phyloP scores from a whole-genome alignment of 2,797 vertebrate genomes.

The Mallotus villosus region DNA sequence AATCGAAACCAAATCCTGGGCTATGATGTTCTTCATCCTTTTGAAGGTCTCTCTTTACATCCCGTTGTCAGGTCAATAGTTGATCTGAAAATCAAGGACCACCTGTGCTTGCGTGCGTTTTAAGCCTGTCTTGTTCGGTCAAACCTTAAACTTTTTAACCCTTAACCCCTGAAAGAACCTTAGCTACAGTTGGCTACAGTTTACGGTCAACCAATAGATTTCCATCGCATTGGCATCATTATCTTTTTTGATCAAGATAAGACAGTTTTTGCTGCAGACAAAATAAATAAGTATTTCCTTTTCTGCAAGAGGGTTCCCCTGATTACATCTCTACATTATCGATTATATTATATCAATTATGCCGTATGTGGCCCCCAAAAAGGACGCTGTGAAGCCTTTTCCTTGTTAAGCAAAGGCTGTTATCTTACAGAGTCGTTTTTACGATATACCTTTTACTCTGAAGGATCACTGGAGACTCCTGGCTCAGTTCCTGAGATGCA shows the following conservation, averaged over 20 bases:
- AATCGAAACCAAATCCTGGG: slow-evolving; percentile 31
- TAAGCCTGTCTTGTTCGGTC: slow-evolving; percentile 16
- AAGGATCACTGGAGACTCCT: slow-evolving; percentile 33
- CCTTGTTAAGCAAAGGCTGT: too few relatives aligned
- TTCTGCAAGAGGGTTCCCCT: not conserved
- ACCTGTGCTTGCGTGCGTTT: not conserved
- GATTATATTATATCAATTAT: too few relatives aligned
- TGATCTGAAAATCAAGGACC: slow-evolving; percentile 15
- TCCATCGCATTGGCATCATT: too few relatives aligned
- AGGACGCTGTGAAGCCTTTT: too few relatives aligned
- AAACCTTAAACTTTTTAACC: slow-evolving; percentile 11
- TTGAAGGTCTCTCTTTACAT: slow-evolving; percentile 25
- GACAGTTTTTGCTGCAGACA: too few relatives aligned
- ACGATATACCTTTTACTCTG: slow-evolving; percentile 1
- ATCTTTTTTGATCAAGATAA: too few relatives aligned
- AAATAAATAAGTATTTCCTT: too few relatives aligned
- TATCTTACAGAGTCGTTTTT: slow-evolving; percentile 15
- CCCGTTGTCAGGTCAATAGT: slow-evolving; percentile 27
- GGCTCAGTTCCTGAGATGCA: slow-evolving; percentile 22
- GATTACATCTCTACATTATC: not conserved
- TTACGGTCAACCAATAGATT: not conserved
- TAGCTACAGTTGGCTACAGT: not conserved
- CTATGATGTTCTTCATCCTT: slow-evolving; percentile 18
- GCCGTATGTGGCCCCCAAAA: too few relatives aligned
- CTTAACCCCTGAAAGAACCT: not conserved